phyloP scores from a whole-genome alignment of 2,113 vertebrate genomes.

The Athene noctua region DNA sequence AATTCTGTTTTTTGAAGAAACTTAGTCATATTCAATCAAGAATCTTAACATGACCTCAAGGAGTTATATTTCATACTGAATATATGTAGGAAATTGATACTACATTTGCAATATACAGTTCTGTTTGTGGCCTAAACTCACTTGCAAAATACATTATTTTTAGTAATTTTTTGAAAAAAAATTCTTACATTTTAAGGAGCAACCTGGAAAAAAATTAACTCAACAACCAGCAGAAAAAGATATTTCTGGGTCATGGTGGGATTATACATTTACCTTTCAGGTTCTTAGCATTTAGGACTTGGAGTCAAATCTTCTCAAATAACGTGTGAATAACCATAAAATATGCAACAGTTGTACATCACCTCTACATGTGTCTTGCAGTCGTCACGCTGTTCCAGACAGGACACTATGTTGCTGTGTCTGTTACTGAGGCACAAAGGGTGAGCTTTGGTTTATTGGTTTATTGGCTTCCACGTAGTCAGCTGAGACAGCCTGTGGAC shows the following conservation, averaged over 20 bases:
- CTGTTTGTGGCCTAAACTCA: not conserved
- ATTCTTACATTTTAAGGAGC: not conserved
- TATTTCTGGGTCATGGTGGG: not conserved
- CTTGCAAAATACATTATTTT: not conserved
- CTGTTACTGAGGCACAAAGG: not conserved
- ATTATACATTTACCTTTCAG: not conserved
- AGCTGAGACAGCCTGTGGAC: not conserved
- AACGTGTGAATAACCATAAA: not conserved
- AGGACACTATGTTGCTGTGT: not conserved
- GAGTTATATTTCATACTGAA: not conserved
- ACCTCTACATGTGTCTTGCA: not conserved
- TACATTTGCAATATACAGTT: not conserved
- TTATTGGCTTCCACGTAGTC: not conserved
- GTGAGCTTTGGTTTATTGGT: not conserved
- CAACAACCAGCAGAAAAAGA: not conserved
- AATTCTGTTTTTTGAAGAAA: not conserved
- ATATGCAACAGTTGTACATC: not conserved
- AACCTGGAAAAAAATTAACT: not conserved
- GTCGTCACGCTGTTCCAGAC: not conserved
- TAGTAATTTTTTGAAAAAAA: not conserved
- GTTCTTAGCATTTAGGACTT: not conserved
- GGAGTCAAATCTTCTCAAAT: not conserved
- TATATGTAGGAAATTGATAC: not conserved
- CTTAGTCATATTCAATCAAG: not conserved
- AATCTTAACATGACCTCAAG: not conserved